Evolutionary conservation across 2,888 invertebrate species (phyloP).

Genomic region (Standfussiana lucernea): DNA sequence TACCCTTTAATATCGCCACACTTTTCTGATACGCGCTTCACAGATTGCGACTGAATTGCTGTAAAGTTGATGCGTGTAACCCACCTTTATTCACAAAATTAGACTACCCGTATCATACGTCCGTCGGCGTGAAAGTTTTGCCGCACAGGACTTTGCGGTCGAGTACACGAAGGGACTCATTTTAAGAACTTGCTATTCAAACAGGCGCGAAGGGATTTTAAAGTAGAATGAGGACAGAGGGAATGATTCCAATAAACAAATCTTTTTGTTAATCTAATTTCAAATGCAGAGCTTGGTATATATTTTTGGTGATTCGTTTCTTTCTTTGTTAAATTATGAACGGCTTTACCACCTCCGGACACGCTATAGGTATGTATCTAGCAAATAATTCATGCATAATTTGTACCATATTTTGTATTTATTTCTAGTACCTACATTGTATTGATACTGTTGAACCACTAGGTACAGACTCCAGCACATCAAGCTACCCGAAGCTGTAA

Average conservation of each 20-base stretch:
- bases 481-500: too few relatives aligned
- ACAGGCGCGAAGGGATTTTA: not conserved
- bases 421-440: not conserved
- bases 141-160: conserved; percentile 18
- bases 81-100: conserved; percentile 9
- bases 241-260: too few relatives aligned
- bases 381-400: too few relatives aligned
- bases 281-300: not conserved
- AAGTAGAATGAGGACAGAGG: not conserved
- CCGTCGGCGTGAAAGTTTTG: conserved; percentile 10
- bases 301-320: not conserved
- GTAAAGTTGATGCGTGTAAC: not conserved
- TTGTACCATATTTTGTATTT: too few relatives aligned
- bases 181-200: not conserved
- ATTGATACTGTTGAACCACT: not conserved
- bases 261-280: not conserved
- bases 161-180: not conserved
- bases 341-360: not conserved
- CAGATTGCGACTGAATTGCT: too few relatives aligned
- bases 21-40: not conserved
- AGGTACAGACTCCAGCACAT: too few relatives aligned
- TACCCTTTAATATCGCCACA: not conserved
- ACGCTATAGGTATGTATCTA: too few relatives aligned
- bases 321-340: not conserved
- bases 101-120: conserved; percentile 31